Base-by-base conservation (phyloP, 2,113 vertebrate species). In the Erythrolamprus reginae region DNA sequence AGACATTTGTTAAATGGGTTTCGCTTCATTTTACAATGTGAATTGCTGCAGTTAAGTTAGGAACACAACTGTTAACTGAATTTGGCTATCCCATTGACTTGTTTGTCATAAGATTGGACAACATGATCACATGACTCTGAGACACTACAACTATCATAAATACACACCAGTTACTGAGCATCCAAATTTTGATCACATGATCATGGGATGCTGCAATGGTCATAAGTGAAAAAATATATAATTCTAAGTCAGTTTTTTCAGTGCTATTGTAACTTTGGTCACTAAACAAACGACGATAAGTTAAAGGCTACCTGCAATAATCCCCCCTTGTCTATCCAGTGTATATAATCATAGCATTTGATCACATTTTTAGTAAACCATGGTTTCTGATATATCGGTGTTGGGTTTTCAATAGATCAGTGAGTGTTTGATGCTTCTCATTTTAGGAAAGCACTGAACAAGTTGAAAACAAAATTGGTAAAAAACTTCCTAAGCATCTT, bases 391-490 rank as follows among this genome's bases (percentile, higher is more conserved):
- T 61, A 47, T 38, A 47, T 0, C 0, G n/a, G 38, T 33, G 82
- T 0, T 45, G 21, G 12, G 4, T 84, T 3, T 42, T 10, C 26
- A 92, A 89, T 92, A 93, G 91, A 93, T 96, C 93, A 94, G 95
- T 94, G 94, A 93, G 89, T 93, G 51, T 91, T 82, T 82, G 93
- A 93, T 92, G 93, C 42, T 0, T 91, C 94, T 93, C 0, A 94
- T 93, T 84, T 90, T 93, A 99, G 99, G 99, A 99, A 96, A 99
- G 99, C 92, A 99, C 98, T 0, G 98, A 98, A 3, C 98, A 98
- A 24, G 97, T 98, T 2, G 99, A 99, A 95, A 98, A 98, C 7
- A 99, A 99, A 91, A 95, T 95, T 0, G 97, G 97, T 6, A 98
- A 95, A 10, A 98, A 98, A 90, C 96, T 96, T 0, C 97, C 98